Evolutionary conservation across 2,888 invertebrate genomes (phyloP).

Genomic region (Glyphotaelius pellucidus): DNA sequence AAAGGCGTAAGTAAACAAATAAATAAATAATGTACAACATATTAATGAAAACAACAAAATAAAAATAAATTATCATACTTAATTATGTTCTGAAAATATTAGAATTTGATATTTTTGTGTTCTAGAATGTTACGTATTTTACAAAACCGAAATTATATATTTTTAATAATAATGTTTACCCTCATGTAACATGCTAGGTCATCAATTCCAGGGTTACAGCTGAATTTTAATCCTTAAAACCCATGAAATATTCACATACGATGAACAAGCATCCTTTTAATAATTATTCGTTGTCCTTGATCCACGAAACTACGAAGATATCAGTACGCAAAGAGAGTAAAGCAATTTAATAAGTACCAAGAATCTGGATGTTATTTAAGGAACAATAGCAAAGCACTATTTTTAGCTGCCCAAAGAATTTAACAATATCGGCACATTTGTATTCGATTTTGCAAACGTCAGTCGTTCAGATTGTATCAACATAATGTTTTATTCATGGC

Average conservation of each 20-base stretch:
- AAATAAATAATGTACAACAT: no score
- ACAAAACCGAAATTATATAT: no score
- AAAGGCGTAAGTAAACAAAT: no score
- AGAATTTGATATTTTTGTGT: no score
- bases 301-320: neutral
- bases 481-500: constrained; percentile 58
- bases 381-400: neutral
- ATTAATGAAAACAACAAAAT: no score
- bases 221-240: no score
- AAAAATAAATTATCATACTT: no score
- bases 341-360: neutral
- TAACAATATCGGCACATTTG: constrained; percentile 42
- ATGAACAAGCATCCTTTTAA: neutral
- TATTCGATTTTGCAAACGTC: constrained; percentile 50
- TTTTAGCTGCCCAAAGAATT: constrained; percentile 22
- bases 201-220: no score
- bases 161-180: no score
- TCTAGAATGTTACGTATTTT: no score
- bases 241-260: neutral
- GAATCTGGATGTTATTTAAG: neutral
- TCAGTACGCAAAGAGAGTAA: neutral
- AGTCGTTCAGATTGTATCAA: constrained; percentile 30
- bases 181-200: no score
- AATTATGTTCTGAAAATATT: no score
- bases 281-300: neutral